Base-by-base conservation (phyloP, 2,113 vertebrate species). In the Tretioscincus oriximinensis region DNA sequence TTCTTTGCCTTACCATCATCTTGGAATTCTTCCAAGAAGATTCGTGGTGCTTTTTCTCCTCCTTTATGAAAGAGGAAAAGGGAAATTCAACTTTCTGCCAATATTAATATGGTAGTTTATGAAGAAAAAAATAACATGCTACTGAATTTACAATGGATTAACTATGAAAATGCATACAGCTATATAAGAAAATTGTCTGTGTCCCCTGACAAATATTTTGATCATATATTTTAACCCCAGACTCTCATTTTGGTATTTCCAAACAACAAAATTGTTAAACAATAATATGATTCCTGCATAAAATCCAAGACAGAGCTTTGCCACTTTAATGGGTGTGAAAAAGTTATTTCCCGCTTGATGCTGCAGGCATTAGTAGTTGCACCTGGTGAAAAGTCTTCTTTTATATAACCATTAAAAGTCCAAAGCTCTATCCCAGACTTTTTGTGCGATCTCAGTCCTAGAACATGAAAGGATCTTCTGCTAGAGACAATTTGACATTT, bases 1-100 rank as follows among this genome's bases (percentile, higher is more conserved):
- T 73, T 74, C 70, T 63, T 80, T 60, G 74, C 60, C 26, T 67
- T 84, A 61, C 35, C 35, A 1, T 67, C 1, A 20, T 4, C 72
- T 41, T 84, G 61, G 22, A 35, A 77, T 79, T 75, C 71, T 68
- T 81, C 31, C 80, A 69, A 22, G 78, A 35, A 35, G 61, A 66
- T 54, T 79, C 1, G 68, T 21, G 75, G 68, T 60, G 2, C 58
- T 64, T 11, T 21, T 22, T 24, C 66, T 69, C 12, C 1, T 69
- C n/a, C 54, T 45, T 45, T 49, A 18, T 14, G 18, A 18, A 58
- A 58, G 54, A 58, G 18, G 18, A 58, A 58, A 58, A 84, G 29
- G 4, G 84, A 74, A 82, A 1, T 7, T 60, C 14, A 21, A 61
- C 20, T 4, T 70, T 63, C 35, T 70, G 60, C 1, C 35, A 70